Evolutionary conservation across 1,140 invertebrate species (phyloP).

Genomic region (Aphis craccivora): DNA sequence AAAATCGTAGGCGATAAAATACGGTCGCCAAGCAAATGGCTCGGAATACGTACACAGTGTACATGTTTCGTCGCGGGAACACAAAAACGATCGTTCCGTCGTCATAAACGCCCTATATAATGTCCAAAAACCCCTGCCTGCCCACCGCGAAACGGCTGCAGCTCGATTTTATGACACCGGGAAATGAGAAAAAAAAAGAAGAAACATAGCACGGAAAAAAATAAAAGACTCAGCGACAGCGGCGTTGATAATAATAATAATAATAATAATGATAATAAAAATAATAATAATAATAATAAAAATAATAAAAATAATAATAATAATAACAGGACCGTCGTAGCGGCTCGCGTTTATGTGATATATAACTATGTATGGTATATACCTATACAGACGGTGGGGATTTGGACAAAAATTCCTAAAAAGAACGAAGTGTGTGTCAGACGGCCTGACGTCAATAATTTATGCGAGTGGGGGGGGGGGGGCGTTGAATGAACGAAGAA

Average conservation of each 20-base stretch:
- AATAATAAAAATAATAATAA: conserved; percentile 1
- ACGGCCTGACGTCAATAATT: neutral
- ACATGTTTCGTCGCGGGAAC: neutral
- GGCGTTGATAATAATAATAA: conserved; percentile 5
- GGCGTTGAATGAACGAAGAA: no score
- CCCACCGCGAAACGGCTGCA: neutral
- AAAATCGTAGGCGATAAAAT: conserved; percentile 33
- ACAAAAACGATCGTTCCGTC: conserved; percentile 34
- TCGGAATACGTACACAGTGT: neutral
- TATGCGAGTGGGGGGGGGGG: no score
- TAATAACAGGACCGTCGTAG: neutral
- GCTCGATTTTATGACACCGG: conserved; percentile 36
- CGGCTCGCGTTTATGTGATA: neutral
- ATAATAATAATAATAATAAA: neutral
- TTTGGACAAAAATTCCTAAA: neutral
- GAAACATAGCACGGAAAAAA: neutral
- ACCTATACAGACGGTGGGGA: neutral
- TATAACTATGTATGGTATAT: neutral
- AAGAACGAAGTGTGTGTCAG: neutral
- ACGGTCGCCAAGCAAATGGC: conserved; percentile 37
- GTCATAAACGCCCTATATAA: conserved; percentile 52
- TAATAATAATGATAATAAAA: neutral
- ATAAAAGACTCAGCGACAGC: neutral
- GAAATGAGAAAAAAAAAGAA: conserved; percentile 11
- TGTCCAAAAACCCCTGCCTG: neutral